A percentile compares a stretch with the other conserved stretches of the same genome.
These are phyloP conservation scores for Tympanoctomys barrerae DNA, from an alignment of 2,797 vertebrate genomes.

Conservation along the genomic window DNA sequence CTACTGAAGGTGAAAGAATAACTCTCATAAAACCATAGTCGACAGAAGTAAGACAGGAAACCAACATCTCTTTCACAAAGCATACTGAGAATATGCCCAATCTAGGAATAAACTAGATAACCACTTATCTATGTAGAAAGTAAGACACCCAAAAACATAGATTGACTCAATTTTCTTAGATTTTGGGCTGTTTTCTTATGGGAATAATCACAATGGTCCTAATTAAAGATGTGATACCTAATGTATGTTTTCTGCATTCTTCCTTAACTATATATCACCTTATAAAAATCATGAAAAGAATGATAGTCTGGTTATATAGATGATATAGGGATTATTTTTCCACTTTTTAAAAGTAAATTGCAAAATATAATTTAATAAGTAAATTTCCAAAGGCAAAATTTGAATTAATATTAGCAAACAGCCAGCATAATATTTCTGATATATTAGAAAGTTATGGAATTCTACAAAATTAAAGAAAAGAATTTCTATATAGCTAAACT, in stretches of 20 bases:
- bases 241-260: not conserved
- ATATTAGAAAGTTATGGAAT: not conserved
- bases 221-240: constrained; percentile 4
- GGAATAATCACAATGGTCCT: not conserved
- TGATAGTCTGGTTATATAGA: not conserved
- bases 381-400: not conserved
- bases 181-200: not conserved
- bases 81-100: not conserved
- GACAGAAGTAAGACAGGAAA: not conserved
- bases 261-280: constrained; percentile 4
- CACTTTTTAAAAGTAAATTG: not conserved
- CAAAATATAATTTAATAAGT: not conserved
- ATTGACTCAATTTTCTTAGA: not conserved
- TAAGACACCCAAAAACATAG: not conserved
- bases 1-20: not conserved
- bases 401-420: not conserved
- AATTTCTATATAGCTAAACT: not conserved
- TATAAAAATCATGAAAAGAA: constrained; percentile 10
- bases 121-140: not conserved
- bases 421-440: not conserved
- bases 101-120: not conserved
- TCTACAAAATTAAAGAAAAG: constrained; percentile 15
- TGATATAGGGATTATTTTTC: not conserved
- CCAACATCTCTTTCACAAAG: constrained; percentile 21
- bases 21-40: not conserved